phyloP scores from a whole-genome alignment of 2,888 invertebrate genomes.

The Pantelozetes paolii region DNA sequence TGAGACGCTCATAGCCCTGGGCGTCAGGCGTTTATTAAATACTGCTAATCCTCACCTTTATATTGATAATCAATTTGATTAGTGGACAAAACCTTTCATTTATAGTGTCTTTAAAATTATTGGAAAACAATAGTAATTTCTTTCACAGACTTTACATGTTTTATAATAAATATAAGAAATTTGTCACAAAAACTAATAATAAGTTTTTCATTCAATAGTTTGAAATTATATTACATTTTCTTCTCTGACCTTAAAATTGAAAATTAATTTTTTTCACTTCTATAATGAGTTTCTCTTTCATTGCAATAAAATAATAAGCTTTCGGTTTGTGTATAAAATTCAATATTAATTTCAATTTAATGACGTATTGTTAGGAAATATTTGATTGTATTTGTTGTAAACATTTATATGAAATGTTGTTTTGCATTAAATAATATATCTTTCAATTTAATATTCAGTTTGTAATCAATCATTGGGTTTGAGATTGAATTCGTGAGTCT shows the following conservation, averaged over 20 bases:
- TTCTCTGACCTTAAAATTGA: too few relatives aligned
- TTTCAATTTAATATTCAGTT: neutral
- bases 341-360: neutral
- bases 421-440: neutral
- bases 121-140: too few relatives aligned
- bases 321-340: neutral
- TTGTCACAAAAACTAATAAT: too few relatives aligned
- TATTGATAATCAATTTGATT: too few relatives aligned
- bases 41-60: neutral
- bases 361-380: constrained; percentile 6
- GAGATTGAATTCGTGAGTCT: neutral
- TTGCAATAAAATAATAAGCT: neutral
- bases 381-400: neutral
- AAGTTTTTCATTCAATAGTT: too few relatives aligned
- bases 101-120: too few relatives aligned
- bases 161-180: too few relatives aligned
- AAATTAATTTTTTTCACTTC: too few relatives aligned
- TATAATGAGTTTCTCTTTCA: constrained; percentile 9
- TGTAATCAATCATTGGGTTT: neutral
- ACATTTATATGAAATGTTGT: constrained; percentile 1
- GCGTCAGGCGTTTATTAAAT: neutral
- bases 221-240: too few relatives aligned
- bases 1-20: constrained; percentile 3
- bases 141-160: too few relatives aligned
- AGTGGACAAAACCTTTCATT: too few relatives aligned